A percentile compares a stretch with the other conserved stretches of the same genome.
Conservation (phyloP, 2,113 vertebrate species). For the Muscicapa adusta region DNA sequence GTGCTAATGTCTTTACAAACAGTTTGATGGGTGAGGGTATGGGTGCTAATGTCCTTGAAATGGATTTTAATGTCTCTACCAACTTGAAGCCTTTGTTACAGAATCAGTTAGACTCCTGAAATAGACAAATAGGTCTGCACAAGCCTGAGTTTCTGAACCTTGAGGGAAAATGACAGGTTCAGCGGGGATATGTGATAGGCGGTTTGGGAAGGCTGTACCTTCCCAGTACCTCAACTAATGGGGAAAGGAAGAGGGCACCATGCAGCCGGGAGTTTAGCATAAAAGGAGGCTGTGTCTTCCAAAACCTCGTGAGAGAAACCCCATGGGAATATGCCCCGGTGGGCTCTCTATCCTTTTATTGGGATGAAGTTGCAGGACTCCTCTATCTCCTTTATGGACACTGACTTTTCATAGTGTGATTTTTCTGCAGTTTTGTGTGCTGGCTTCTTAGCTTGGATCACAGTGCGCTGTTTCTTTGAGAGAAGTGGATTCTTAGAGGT, state of each 20-base stretch:
- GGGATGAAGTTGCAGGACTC: not conserved
- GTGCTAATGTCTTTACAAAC: not conserved
- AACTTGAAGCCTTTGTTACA: not conserved
- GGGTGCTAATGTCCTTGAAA: not conserved
- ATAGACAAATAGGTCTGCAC: rapidly evolving
- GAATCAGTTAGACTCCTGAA: not conserved
- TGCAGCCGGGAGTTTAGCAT: rapidly evolving
- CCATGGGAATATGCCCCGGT: rapidly evolving
- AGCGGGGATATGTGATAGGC: rapidly evolving
- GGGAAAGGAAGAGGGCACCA: not conserved
- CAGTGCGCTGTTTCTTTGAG: not conserved
- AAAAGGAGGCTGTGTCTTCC: not conserved
- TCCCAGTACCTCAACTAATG: not conserved
- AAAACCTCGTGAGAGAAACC: not conserved
- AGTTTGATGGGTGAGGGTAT: not conserved
- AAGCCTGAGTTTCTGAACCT: not conserved
- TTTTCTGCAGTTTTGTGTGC: not conserved
- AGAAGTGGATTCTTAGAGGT: not conserved
- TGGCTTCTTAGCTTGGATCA: not conserved
- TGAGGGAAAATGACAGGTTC: not conserved
- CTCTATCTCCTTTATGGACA: not conserved
- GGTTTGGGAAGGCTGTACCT: rapidly evolving
- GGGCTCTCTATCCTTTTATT: not conserved
- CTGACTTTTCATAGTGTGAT: not conserved
- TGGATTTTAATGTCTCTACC: not conserved